These are phyloP conservation scores for Clarias platycephalus DNA, from an alignment of 2,797 vertebrate species.

Conservation along the genomic window DNA sequence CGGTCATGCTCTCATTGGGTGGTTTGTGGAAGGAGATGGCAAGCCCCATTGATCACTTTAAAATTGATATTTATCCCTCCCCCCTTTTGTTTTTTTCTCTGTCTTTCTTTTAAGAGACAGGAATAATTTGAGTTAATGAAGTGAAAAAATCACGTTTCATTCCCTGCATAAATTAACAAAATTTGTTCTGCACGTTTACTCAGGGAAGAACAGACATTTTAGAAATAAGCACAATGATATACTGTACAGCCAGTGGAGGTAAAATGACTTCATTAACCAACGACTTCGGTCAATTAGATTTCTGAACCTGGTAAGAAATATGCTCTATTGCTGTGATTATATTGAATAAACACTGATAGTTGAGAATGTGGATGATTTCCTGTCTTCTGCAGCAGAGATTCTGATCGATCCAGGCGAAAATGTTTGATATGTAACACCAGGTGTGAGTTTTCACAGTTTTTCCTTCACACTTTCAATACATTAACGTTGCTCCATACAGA, in stretches of 20 bases:
- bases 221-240: neutral
- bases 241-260: neutral
- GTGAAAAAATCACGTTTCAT: neutral
- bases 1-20: conserved; percentile 34
- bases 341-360: neutral
- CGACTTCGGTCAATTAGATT: conserved; percentile 1
- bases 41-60: conserved; percentile 6
- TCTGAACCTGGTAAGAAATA: neutral
- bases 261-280: neutral
- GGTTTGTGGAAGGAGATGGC: neutral
- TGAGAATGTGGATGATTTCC: conserved; percentile 4
- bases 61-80: neutral
- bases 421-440: conserved; percentile 20
- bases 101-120: neutral
- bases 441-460: conserved; percentile 2
- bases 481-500: neutral
- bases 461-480: neutral
- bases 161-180: neutral
- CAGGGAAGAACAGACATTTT: neutral
- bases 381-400: neutral
- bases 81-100: neutral
- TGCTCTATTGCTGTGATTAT: neutral
- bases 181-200: neutral
- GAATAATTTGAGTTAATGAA: neutral
- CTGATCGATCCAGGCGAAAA: neutral